Conservation (phyloP, 2,797 vertebrate genomes). For the Diceros bicornis region DNA sequence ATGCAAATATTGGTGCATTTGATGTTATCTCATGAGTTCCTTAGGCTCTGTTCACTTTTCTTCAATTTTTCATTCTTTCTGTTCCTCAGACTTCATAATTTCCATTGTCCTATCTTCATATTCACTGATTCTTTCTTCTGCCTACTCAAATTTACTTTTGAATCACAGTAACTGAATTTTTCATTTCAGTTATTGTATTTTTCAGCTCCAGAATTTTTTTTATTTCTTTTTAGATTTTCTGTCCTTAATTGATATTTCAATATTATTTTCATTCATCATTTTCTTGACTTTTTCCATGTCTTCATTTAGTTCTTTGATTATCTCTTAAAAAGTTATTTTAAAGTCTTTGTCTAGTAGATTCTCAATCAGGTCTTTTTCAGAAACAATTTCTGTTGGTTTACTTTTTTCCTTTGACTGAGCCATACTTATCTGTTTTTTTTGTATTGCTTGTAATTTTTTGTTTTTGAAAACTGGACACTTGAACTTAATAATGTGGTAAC, state of each 20-base stretch:
- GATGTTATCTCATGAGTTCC: neutral
- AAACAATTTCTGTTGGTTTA: neutral
- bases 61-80: neutral
- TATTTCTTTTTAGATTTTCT: neutral
- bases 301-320: neutral
- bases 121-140: neutral
- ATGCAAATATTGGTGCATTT: neutral
- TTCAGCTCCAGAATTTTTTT: neutral
- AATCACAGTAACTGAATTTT: neutral
- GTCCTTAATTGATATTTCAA: neutral
- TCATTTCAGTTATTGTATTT: neutral
- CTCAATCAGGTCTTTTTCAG: neutral
- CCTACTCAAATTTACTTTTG: neutral
- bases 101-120: neutral
- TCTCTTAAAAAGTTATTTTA: neutral
- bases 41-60: neutral
- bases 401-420: neutral
- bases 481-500: neutral
- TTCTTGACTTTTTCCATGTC: neutral
- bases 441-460: neutral
- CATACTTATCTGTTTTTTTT: neutral
- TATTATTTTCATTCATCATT: neutral
- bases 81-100: neutral
- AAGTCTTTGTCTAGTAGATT: neutral
- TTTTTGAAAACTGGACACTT: neutral